These are phyloP conservation scores for Leptodactylus fuscus DNA, from an alignment of 2,113 vertebrate species.

Conservation along the genomic window DNA sequence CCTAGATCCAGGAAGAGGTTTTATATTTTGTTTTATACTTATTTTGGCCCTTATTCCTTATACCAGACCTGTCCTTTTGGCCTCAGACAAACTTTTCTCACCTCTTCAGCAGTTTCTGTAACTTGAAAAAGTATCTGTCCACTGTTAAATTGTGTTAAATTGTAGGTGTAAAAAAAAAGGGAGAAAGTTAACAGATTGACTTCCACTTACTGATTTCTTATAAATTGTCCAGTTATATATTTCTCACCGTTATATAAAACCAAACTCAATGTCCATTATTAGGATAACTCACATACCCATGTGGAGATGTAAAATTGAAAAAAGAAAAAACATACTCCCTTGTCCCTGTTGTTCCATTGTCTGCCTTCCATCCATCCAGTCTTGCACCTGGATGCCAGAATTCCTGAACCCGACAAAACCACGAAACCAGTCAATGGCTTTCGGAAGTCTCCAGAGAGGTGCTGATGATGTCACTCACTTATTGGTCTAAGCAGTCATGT, in stretches of 20 bases:
- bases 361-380: no score
- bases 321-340: no score
- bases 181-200: background rate
- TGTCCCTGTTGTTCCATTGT: no score
- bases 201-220: background rate
- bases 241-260: background rate
- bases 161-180: slow-evolving; percentile 23
- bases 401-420: no score
- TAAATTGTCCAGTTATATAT: background rate
- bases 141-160: slow-evolving; percentile 16
- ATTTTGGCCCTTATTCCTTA: slow-evolving; percentile 52
- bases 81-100: slow-evolving; percentile 51
- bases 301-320: no score
- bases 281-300: no score
- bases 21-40: slow-evolving; percentile 58
- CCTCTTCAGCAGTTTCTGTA: slow-evolving; percentile 56
- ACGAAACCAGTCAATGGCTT: no score
- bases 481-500: no score
- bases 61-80: slow-evolving; percentile 47
- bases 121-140: slow-evolving; percentile 52
- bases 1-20: slow-evolving; percentile 51
- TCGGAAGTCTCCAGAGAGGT: no score
- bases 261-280: background rate
- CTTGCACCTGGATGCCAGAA: no score
- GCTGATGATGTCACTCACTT: no score